phyloP scores from a whole-genome alignment of 2,888 invertebrate genomes.

The Sarcophaga subvicina region DNA sequence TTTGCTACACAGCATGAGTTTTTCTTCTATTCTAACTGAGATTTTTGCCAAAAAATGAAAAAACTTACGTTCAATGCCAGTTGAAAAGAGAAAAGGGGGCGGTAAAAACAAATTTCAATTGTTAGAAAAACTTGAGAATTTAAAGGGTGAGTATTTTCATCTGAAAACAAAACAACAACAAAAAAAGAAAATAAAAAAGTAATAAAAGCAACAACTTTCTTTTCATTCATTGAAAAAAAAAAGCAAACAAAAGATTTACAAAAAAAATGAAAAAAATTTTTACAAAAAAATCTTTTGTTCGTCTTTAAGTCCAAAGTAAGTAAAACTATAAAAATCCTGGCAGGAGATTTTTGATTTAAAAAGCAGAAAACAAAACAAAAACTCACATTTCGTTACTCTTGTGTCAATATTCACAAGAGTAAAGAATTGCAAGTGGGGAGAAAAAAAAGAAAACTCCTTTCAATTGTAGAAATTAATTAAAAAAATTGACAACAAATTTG shows the following conservation, averaged over 20 bases:
- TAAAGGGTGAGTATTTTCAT: constrained; percentile 32
- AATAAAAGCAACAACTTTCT: constrained; percentile 61
- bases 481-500: constrained; percentile 2
- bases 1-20: constrained; percentile 51
- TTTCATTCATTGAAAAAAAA: constrained; percentile 30
- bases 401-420: constrained; percentile 33
- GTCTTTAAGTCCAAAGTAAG: constrained; percentile 42
- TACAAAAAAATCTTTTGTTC: constrained; percentile 22
- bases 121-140: constrained; percentile 40
- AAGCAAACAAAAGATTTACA: constrained; percentile 50
- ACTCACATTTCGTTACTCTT: constrained; percentile 14
- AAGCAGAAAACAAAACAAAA: constrained; percentile 13
- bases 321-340: constrained; percentile 58
- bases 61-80: constrained; percentile 1
- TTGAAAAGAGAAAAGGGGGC: not conserved
- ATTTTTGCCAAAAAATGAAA: constrained; percentile 22
- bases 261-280: constrained; percentile 1
- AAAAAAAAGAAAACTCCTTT: not conserved
- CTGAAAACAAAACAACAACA: not conserved
- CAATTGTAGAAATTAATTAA: constrained; percentile 35
- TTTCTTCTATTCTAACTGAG: constrained; percentile 27
- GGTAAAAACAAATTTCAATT: constrained; percentile 36
- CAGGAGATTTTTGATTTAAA: constrained; percentile 56
- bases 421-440: not conserved
- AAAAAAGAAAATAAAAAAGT: not conserved